Conservation (phyloP, 2,888 invertebrate genomes). For the Fragum sueziense region DNA sequence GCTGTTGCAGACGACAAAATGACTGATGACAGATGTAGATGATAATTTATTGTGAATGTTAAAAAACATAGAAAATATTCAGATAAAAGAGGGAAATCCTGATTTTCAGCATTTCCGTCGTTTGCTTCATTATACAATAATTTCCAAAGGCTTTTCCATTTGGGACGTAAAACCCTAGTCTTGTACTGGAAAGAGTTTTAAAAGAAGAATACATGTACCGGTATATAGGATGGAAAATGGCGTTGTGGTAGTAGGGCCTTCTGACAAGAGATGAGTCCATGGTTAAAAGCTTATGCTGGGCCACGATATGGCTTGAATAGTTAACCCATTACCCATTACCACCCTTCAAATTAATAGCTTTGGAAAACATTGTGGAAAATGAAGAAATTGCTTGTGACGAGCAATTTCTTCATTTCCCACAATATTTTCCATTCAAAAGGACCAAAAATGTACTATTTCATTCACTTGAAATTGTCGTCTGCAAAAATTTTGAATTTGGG, state of each 20-base stretch:
- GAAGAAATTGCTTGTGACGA: not conserved
- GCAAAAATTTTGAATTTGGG: not conserved
- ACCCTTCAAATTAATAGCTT: no score
- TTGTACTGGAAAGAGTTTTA: not conserved
- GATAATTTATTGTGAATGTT: not conserved
- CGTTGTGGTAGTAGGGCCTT: no score
- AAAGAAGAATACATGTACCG: no score
- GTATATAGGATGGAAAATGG: no score
- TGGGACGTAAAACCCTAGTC: not conserved
- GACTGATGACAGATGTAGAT: not conserved
- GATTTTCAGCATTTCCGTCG: not conserved
- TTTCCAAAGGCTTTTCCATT: not conserved
- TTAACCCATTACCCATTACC: no score
- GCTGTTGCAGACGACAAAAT: not conserved
- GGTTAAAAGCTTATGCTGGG: no score
- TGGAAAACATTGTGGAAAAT: not conserved
- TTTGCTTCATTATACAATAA: not conserved
- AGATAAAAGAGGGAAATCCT: not conserved
- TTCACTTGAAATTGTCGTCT: no score
- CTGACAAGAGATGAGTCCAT: no score
- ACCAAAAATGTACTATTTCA: no score
- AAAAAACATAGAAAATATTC: not conserved
- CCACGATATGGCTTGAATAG: no score
- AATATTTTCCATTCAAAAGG: not conserved
- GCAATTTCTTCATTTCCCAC: not conserved